Percentiles rank a stretch among this genome's conserved stretches.
These are phyloP conservation scores for Akabosia matsudoensis DNA, from an alignment of 1,140 invertebrate genomes.

Conservation along the genomic window DNA sequence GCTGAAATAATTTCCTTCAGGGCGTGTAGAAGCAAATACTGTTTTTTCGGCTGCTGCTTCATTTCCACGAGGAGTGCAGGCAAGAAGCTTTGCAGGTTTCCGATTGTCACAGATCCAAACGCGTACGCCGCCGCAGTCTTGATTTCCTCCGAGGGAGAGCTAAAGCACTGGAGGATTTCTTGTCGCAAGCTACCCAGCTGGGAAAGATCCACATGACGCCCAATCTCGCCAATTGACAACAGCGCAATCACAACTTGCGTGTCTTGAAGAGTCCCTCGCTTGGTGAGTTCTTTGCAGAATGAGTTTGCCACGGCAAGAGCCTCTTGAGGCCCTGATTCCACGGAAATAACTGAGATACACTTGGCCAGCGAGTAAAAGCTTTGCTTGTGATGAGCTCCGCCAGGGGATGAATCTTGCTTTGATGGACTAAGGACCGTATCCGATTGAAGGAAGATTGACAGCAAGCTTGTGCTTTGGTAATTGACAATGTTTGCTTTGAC, in stretches of 20 bases:
- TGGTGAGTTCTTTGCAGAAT: conserved; percentile 79
- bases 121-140: conserved; percentile 97
- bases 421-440: conserved; percentile 26
- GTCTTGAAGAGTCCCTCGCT: conserved; percentile 56
- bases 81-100: conserved; percentile 88
- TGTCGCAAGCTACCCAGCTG: conserved; percentile 68
- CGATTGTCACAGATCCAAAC: conserved; percentile 88
- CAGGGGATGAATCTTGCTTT: conserved; percentile 31
- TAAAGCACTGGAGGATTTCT: conserved; percentile 72
- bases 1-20: conserved; percentile 70
- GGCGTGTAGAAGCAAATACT: conserved; percentile 94
- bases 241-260: conserved; percentile 86
- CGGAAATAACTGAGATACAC: conserved; percentile 87
- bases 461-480: conserved; percentile 54
- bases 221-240: conserved; percentile 93
- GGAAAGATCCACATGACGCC: conserved; percentile 86
- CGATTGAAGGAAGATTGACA: conserved; percentile 47
- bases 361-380: conserved; percentile 62
- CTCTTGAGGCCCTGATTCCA: conserved; percentile 64
- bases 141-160: conserved; percentile 75
- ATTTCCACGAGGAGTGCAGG: conserved; percentile 94
- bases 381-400: conserved; percentile 43
- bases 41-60: conserved; percentile 84
- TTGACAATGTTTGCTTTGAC: conserved; percentile 71
- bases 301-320: conserved; percentile 76